Evolutionary conservation across 1,140 invertebrate genomes (phyloP), one percentile per base, ranked within the genome.

Genomic region (Cyclargus thomasi): DNA sequence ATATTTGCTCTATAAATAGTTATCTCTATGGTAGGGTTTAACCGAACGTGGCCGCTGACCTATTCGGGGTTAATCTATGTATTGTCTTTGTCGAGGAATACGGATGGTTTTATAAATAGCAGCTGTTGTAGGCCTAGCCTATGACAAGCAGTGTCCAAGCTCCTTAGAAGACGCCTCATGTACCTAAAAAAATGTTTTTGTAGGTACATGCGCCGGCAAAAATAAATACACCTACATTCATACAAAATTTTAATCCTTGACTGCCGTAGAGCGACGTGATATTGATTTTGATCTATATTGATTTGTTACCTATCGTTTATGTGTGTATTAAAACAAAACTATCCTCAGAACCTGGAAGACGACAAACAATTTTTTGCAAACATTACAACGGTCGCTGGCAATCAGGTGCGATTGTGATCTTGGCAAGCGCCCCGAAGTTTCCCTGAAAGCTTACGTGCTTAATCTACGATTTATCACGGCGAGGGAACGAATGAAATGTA

Each of bases 401-500:
- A 59, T 59, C 55, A 20, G 18, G 55, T 18, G 55, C 55, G 55
- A 59, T 59, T 59, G 55, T 20, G 55, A 59, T 59, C 55, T 59
- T 59, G 55, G 20, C 55, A 11, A 18, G 55, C 55, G 55, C 55
- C 20, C 55, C 55, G 8, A 59, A 59, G 55, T 59, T 18, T 59
- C 18, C 55, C 55, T 59, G 20, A 59, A 59, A 59, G 55, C 55
- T 59, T 59, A 59, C 55, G 55, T 59, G 55, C 55, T 59, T 59
- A 59, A 59, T 59, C 55, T 59, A 59, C 55, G 55, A 59, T 59
- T 59, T 59, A 59, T 59, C 55, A 59, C 55, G 18, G 18, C 55
- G 18, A 10, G 55, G 18, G 55, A 6, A 18, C 55, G 18, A 59
- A 20, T 59, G 21, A 59, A 59, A 20, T 20, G 55, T 59, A 59